Evolutionary conservation across 2,888 invertebrate species (phyloP), one percentile per base, ranked within the genome.

Genomic region (Orthonevra nobilis): DNA sequence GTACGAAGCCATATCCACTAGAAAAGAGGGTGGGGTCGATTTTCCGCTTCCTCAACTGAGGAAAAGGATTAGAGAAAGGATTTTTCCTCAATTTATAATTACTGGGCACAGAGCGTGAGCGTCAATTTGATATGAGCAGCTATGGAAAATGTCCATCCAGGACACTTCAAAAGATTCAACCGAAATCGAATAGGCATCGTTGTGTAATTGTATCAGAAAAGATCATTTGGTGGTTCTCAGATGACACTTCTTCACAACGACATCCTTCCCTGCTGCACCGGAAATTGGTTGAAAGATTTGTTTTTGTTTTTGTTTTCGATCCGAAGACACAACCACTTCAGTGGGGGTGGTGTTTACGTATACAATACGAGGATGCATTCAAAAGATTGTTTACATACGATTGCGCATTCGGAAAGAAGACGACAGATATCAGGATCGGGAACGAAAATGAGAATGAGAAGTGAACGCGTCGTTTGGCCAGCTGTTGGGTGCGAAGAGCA

Each of bases 1-100:
- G 26, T 32, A 26, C 28, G 23, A 10, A 28, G 14, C 40, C 26
- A 38, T 10, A 23, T 10, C 6, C 10, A 42, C 32, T 19, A 28
- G 4, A 38, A 9, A 4, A 9, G 26, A 54, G 46, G 46, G 34
- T 20, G 48, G 30, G 50, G 72, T 54, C 66, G 79, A 79, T 79
- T 79, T 73, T 79, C 73, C 56, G 73, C 73, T 73, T 73, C 38
- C 48, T 73, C 48, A 73, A 79, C 79, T 42, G 73, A 46, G 44
- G 34, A 60, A 70, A 66, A 79, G 72, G 77, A 72, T 72, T 72
- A 72, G 20, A 48, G 34, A 60, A 73, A 61, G 73, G 73, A 73
- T 73, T 79, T 68, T 61, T 34, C 52, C 61, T 61, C 52, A 50
- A 58, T 60, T 72, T 40, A 70, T 68, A 79, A 72, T 73, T 79